These are phyloP conservation scores for Ophthalmolycus amberensis DNA, from an alignment of 2,113 vertebrate species.

Conservation along the genomic window DNA sequence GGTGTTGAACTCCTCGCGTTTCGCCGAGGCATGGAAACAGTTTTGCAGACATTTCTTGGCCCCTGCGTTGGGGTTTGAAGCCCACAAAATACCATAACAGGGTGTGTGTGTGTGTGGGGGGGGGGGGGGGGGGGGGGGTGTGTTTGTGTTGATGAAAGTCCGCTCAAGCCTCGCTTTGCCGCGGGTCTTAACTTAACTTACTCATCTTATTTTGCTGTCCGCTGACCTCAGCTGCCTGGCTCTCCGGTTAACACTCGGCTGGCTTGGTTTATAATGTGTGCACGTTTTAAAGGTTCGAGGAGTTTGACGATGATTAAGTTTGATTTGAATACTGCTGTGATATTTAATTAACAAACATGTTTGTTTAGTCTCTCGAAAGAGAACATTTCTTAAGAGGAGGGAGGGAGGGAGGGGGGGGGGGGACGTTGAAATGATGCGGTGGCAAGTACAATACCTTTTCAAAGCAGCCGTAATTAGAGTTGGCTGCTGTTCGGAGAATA, in stretches of 20 bases:
- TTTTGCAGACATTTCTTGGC: slow-evolving; percentile 51
- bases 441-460: background rate
- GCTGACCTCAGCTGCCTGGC: slow-evolving; percentile 60
- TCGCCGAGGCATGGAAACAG: slow-evolving; percentile 43
- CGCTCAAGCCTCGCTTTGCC: slow-evolving; percentile 24
- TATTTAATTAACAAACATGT: slow-evolving; percentile 55
- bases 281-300: slow-evolving; percentile 47
- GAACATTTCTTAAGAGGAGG: background rate
- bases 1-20: slow-evolving; percentile 51
- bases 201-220: slow-evolving; percentile 49
- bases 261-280: slow-evolving; percentile 50
- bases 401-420: too few relatives aligned
- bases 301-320: slow-evolving; percentile 61
- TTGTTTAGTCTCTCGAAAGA: slow-evolving; percentile 26
- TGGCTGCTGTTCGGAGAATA: slow-evolving; percentile 1
- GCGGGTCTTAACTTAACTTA: slow-evolving; percentile 48
- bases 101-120: background rate
- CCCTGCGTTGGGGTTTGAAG: slow-evolving; percentile 21
- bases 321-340: slow-evolving; percentile 61
- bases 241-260: slow-evolving; percentile 60
- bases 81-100: slow-evolving; percentile 22
- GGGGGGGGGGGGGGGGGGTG: background rate
- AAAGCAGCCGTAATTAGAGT: slow-evolving; percentile 13
- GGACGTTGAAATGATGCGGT: slow-evolving; percentile 8
- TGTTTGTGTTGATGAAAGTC: slow-evolving; percentile 58